phyloP scores from a whole-genome alignment of 2,888 invertebrate species.

The Liopterus haemorrhoidalis region DNA sequence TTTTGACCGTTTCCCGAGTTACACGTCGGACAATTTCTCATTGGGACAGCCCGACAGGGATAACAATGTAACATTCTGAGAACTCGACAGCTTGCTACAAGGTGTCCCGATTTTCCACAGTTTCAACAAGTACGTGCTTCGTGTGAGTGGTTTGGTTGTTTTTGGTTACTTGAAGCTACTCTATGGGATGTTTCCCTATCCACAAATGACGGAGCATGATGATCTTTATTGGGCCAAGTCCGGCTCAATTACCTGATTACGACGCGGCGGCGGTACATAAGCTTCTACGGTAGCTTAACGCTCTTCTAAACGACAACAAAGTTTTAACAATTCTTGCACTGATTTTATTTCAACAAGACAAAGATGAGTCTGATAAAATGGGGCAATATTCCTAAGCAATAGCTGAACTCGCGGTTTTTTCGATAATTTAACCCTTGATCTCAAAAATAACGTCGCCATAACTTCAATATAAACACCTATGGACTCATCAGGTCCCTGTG shows the following conservation, averaged over 20 bases:
- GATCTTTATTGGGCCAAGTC: slow-evolving; percentile 18
- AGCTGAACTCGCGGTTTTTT: slow-evolving; percentile 21
- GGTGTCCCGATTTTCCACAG: slow-evolving; percentile 13
- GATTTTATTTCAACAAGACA: slow-evolving; percentile 21
- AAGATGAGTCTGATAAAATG: slow-evolving; percentile 26
- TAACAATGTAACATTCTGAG: neutral
- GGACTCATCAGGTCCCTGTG: slow-evolving; percentile 3
- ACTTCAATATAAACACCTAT: slow-evolving; percentile 4
- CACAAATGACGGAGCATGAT: neutral
- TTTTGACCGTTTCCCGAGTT: neutral
- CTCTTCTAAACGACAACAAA: slow-evolving; percentile 22
- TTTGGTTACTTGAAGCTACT: neutral
- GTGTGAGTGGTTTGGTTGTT: neutral
- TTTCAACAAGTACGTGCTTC: slow-evolving; percentile 10
- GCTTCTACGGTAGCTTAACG: slow-evolving; percentile 10
- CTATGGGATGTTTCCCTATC: neutral
- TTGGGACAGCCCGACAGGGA: neutral
- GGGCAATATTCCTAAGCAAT: slow-evolving; percentile 24
- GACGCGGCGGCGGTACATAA: slow-evolving; percentile 5
- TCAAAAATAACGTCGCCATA: neutral
- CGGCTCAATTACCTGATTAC: slow-evolving; percentile 20
- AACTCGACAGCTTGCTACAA: slow-evolving; percentile 2
- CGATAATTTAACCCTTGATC: neutral
- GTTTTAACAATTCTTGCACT: slow-evolving; percentile 17
- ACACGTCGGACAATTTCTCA: neutral